These are phyloP conservation scores for Polypedilum vanderplanki DNA, from an alignment of 1,140 invertebrate genomes.

Conservation along the genomic window DNA sequence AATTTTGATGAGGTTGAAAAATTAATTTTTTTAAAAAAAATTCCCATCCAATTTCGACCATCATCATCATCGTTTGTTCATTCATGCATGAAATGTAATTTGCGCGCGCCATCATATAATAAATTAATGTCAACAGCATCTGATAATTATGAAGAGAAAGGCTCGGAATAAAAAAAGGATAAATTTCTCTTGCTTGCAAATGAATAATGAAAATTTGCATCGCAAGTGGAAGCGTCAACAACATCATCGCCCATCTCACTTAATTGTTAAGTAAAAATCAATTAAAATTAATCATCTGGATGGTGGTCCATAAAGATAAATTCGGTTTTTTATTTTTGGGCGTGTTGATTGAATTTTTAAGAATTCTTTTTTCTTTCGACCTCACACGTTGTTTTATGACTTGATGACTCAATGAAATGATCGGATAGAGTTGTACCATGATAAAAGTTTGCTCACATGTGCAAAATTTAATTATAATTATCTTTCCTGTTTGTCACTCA, in stretches of 20 bases:
- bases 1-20: neutral
- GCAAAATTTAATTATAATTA: constrained; percentile 27
- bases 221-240: neutral
- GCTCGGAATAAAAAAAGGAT: neutral
- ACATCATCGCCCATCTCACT: neutral
- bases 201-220: too few species aligned
- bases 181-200: too few species aligned
- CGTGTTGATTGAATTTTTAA: too few species aligned
- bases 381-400: too few species aligned
- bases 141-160: constrained; percentile 1
- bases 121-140: constrained; percentile 6
- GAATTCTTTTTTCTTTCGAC: too few species aligned
- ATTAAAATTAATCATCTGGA: neutral
- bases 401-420: too few species aligned
- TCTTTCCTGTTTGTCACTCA: constrained; percentile 9
- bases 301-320: too few species aligned
- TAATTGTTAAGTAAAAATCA: constrained; percentile 19
- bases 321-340: too few species aligned
- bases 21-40: neutral
- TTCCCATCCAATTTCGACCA: neutral
- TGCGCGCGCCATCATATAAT: neutral
- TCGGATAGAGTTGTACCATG: neutral
- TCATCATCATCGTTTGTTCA: neutral
- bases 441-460: neutral
- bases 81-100: neutral